Evolutionary conservation across 2,888 invertebrate genomes (phyloP), one percentile per base, ranked within the genome.

Genomic region (Drosophila differens): DNA sequence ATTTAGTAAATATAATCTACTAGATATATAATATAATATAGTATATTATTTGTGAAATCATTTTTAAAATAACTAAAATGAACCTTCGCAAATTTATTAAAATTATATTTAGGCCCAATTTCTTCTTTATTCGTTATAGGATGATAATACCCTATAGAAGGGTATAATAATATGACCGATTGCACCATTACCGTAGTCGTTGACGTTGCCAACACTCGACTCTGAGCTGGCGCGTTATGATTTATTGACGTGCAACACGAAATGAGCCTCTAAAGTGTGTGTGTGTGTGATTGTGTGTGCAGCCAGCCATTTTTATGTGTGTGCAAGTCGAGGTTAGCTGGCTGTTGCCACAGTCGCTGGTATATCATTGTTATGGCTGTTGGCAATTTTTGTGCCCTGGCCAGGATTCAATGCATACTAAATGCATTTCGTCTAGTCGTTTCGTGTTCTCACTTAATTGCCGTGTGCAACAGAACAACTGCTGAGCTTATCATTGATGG

Each of bases 241-340:
- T 88, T 88, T 88, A 88, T 88, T 89, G 87, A 79, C 79, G 78
- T 89, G 89, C 87, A 86, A 84, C 87, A 89, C 82, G 91, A 79
- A 84, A 74, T 81, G 60, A 71, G 70, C 16, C 47, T 9, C 47
- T 9, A 16, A 47, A 25, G 25, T 16, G 25, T 25, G 47, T 25
- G 47, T 25, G 14, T 25, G 14, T 47, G 3, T 14, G 52, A 22
- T 22, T 60, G 25, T 74, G 90, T 83, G 76, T 78, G 74, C 80
- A 79, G 79, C 79, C 82, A 74, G 80, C 70, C 85, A 79, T 81
- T 77, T 84, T 82, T 74, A 76, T 69, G 76, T 28, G 61, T 39
- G 52, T 64, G 66, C 30, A 7, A 30, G 32, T 25, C 12, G 60
- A 10, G 30, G 33, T 10, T 32, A 30, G 39, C 33, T n/a, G 4